Evolutionary conservation across 2,113 vertebrate genomes (phyloP).

Genomic region (Castor canadensis): DNA sequence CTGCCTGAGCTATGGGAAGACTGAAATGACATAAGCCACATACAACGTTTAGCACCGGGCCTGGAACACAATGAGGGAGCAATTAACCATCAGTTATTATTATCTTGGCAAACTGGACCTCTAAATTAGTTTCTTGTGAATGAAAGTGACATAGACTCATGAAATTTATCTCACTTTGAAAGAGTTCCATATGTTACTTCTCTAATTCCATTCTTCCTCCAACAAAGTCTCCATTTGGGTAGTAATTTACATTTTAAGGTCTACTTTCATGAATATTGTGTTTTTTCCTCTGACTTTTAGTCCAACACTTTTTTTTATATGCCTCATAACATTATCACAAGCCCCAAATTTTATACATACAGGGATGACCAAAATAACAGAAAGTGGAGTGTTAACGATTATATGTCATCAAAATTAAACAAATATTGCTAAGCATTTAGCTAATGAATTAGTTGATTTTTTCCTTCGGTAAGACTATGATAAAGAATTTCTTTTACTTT

Average conservation of each 20-base stretch:
- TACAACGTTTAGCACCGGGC: not conserved
- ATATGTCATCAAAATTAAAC: not conserved
- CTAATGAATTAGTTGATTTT: not conserved
- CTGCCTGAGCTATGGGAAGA: not conserved
- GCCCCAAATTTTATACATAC: not conserved
- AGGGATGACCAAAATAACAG: not conserved
- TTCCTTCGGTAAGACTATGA: not conserved
- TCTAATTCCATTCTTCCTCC: not conserved
- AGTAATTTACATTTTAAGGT: not conserved
- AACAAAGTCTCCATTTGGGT: not conserved
- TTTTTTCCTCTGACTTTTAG: not conserved
- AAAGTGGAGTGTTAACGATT: not conserved
- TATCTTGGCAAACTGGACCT: not conserved
- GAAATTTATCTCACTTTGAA: slow-evolving; percentile 16
- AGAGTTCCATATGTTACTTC: not conserved
- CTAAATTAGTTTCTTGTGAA: not conserved
- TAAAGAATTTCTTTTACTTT: slow-evolving; percentile 25
- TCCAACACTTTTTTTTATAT: not conserved
- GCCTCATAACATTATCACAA: not conserved
- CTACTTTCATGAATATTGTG: not conserved
- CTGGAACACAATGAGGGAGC: not conserved
- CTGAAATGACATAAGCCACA: not conserved
- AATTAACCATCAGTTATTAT: not conserved
- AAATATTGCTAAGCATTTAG: slow-evolving; percentile 24
- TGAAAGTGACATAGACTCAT: not conserved